Base-by-base conservation (phyloP, 2,888 invertebrate species). In the Steinernema carpocapsae region DNA sequence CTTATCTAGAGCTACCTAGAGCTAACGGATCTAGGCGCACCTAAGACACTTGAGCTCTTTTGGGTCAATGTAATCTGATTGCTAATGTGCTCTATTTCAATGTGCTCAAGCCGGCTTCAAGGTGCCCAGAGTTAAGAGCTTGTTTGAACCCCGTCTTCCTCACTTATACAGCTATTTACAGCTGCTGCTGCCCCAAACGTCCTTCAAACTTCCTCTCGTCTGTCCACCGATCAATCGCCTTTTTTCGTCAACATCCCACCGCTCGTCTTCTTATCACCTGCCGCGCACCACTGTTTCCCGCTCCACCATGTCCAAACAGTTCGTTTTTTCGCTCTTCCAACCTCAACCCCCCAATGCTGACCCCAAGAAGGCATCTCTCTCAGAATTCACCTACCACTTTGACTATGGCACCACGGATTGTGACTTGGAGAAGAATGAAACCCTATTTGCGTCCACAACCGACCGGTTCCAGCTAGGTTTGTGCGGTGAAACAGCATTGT, bases 221-320 rank as follows among this genome's bases (percentile, higher is more conserved):
- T 3, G 4, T 14, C n/a, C 37, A 37, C n/a, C n/a, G n/a, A 64
- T 64, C 64, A 64, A 37, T 64, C 64, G 64, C 19, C n/a, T n/a
- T n/a, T 22, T 7, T 12, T 6, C 64, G 64, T 64, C 64, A 64
- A 64, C 64, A 64, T 64, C 64, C 64, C 64, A 12, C 64, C 64
- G 64, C 64, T 17, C 17, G 29, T 37, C 37, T 19, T 51, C 56
- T 64, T 64, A 64, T 64, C 64, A 64, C 64, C 37, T 37, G 4
- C 52, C 37, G 64, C 64, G 64, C 64, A 64, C 64, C 64, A 64
- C 29, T 64, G 64, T 29, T 64, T 64, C 32, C 10, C 32, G 32
- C 14, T 29, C 64, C 14, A 37, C 37, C 29, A 64, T 64, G 64
- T 64, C 64, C 64, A 64, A 64, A 32, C 32, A 26, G 37, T 32